Conservation (phyloP, 2,888 invertebrate genomes). For the Spilarctia lutea region DNA sequence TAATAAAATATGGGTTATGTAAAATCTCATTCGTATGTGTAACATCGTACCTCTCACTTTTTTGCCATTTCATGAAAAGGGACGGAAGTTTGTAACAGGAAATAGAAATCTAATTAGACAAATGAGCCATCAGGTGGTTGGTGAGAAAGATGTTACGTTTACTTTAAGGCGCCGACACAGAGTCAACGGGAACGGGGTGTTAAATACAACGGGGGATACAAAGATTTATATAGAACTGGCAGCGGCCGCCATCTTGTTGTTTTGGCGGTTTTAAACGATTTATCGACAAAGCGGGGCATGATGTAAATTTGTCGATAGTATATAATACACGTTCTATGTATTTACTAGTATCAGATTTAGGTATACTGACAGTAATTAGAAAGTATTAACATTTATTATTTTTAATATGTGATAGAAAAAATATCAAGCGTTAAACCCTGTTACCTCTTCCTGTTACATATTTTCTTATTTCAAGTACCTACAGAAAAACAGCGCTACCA, state of each 20-base stretch:
- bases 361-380: neutral
- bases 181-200: too few species aligned
- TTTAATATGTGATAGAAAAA: neutral
- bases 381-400: constrained; percentile 1
- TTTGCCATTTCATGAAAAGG: neutral
- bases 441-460: neutral
- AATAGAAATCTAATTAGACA: neutral
- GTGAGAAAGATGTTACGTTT: neutral
- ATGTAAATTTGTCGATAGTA: too few species aligned
- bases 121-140: neutral
- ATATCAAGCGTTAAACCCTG: neutral
- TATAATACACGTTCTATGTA: neutral
- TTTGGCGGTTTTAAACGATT: too few species aligned
- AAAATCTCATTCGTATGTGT: neutral
- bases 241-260: too few species aligned
- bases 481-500: neutral
- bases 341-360: neutral
- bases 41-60: neutral
- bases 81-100: neutral
- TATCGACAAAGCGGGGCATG: too few species aligned
- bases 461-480: neutral
- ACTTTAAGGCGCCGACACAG: too few species aligned
- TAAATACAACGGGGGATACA: too few species aligned
- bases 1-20: neutral
- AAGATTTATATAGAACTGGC: too few species aligned